These are phyloP conservation scores for Antidorcas marsupialis DNA, from an alignment of 2,113 vertebrate genomes.

Conservation along the genomic window DNA sequence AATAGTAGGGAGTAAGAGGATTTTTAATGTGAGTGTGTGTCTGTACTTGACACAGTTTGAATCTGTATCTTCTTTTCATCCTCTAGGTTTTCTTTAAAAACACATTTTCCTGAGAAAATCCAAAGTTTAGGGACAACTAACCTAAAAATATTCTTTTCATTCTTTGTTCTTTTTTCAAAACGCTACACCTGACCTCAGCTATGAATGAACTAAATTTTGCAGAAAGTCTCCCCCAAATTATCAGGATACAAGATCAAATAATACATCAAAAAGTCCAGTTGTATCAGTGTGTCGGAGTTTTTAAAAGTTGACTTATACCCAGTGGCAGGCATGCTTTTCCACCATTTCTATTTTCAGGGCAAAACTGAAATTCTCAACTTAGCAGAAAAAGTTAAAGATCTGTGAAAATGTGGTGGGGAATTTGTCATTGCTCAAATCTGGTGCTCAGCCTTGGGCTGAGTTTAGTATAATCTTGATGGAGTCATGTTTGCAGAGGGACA, in stretches of 20 bases:
- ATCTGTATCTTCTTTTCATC: neutral
- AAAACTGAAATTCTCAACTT: slow-evolving; percentile 7
- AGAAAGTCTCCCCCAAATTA: neutral
- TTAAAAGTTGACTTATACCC: neutral
- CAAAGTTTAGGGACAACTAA: neutral
- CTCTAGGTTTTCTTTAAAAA: neutral
- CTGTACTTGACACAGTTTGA: neutral
- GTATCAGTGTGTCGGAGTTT: neutral
- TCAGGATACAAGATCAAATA: neutral
- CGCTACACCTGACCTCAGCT: neutral
- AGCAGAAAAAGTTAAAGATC: neutral
- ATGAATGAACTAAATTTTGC: neutral
- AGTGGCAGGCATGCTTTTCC: neutral
- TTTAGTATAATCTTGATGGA: slow-evolving; percentile 60
- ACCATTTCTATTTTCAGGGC: neutral
- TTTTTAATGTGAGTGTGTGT: neutral
- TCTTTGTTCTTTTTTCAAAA: neutral
- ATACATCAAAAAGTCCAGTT: neutral
- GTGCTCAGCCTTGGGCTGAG: slow-evolving; percentile 35
- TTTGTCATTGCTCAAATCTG: slow-evolving; percentile 37
- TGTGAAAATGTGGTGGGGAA: neutral
- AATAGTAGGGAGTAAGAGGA: neutral
- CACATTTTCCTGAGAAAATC: neutral
- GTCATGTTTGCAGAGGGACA: neutral
- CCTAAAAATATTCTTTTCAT: neutral